Evolutionary conservation across 1,140 invertebrate species (phyloP).

Genomic region (Xylocopa sonorina): DNA sequence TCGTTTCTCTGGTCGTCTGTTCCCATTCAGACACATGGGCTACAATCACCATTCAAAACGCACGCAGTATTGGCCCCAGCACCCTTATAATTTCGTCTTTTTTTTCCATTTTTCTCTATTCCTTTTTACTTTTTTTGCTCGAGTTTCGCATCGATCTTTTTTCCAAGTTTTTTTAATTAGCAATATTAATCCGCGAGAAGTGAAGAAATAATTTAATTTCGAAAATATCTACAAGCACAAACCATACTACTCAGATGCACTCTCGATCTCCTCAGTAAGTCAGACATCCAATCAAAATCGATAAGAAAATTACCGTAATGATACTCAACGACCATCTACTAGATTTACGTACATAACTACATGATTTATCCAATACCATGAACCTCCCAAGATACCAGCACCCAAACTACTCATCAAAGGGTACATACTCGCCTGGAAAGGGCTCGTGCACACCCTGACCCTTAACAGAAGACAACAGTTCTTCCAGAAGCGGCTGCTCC

Average conservation of each 20-base stretch:
- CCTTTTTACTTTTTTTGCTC: not conserved
- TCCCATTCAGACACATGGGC: constrained; percentile 48
- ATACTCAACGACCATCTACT: too few relatives aligned
- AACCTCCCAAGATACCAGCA: not conserved
- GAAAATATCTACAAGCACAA: too few relatives aligned
- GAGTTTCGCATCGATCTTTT: not conserved
- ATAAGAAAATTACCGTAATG: too few relatives aligned
- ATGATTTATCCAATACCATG: too few relatives aligned
- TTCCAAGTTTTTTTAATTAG: not conserved
- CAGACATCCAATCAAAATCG: too few relatives aligned
- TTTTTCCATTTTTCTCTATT: constrained; percentile 19
- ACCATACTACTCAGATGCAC: too few relatives aligned
- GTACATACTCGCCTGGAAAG: not conserved
- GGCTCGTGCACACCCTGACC: not conserved
- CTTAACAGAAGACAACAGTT: not conserved
- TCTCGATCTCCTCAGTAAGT: too few relatives aligned
- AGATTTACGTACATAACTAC: too few relatives aligned
- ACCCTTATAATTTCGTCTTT: constrained; percentile 65
- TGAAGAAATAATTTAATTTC: too few relatives aligned
- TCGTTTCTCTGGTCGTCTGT: not conserved
- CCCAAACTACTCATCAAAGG: not conserved
- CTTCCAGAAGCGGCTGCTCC: not conserved
- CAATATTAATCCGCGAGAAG: not conserved
- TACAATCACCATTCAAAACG: constrained; percentile 64
- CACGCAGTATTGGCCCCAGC: constrained; percentile 74